Percentiles rank a stretch among this genome's conserved stretches.
phyloP scores from a whole-genome alignment of 1,140 invertebrate species.

The Stegodyphus mimosarum region DNA sequence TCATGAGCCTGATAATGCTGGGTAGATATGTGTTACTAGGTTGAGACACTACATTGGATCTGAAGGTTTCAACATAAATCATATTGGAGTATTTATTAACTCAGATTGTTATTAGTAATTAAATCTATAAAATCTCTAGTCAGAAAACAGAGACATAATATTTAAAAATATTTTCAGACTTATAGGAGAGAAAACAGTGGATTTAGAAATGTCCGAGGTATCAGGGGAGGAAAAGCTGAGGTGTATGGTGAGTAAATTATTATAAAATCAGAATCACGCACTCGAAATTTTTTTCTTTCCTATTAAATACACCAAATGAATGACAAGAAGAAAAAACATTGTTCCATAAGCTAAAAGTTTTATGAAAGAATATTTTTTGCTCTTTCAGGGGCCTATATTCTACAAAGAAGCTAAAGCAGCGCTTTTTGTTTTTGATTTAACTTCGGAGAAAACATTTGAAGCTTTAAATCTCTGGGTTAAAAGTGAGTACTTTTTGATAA shows the following conservation, averaged over 20 bases:
- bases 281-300: neutral
- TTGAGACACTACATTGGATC: too few species aligned
- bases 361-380: neutral
- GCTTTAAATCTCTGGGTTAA: constrained; percentile 4
- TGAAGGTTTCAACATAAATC: too few species aligned
- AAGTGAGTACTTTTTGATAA: neutral
- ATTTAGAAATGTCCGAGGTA: constrained; percentile 7
- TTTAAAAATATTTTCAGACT: neutral
- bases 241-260: neutral
- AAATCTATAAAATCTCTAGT: too few species aligned
- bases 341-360: neutral
- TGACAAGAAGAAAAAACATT: neutral
- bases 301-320: neutral
- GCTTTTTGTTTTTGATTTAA: constrained; percentile 22
- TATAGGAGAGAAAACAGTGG: constrained; percentile 3
- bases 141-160: too few species aligned
- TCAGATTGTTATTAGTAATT: too few species aligned
- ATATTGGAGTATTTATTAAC: too few species aligned
- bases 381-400: constrained; percentile 21
- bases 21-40: too few species aligned
- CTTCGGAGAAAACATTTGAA: constrained; percentile 8
- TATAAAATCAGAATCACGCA: neutral
- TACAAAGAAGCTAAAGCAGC: constrained; percentile 35
- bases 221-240: constrained; percentile 14
- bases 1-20: too few species aligned